These are phyloP conservation scores for Sphinx pinastri DNA, from an alignment of 2,888 invertebrate species.

Conservation along the genomic window DNA sequence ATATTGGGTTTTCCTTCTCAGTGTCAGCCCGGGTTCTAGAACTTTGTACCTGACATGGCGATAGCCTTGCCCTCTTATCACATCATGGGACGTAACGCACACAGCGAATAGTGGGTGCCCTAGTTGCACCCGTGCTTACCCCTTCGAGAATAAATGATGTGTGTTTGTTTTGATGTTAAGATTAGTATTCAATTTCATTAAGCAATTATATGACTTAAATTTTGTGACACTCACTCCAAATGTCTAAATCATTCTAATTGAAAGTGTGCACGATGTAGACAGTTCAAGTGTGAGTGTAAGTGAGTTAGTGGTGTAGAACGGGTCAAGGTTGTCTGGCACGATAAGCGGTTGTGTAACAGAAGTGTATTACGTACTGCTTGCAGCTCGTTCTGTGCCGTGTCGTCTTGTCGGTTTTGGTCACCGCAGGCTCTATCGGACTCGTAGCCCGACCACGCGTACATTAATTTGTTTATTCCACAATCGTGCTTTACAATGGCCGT, in stretches of 20 bases:
- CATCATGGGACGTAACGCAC: too few relatives aligned
- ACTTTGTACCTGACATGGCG: too few relatives aligned
- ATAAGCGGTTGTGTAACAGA: conserved; percentile 69
- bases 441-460: conserved; percentile 34
- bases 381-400: conserved; percentile 46
- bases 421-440: conserved; percentile 37
- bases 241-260: neutral
- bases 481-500: conserved; percentile 22
- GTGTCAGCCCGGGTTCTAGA: too few relatives aligned
- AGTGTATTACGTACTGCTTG: conserved; percentile 41
- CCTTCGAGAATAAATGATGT: too few relatives aligned
- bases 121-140: too few relatives aligned
- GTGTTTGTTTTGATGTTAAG: too few relatives aligned
- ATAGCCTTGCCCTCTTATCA: too few relatives aligned
- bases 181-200: neutral
- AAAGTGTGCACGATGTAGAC: conserved; percentile 37
- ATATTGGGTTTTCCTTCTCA: too few relatives aligned
- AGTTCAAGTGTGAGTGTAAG: conserved; percentile 67
- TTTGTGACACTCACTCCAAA: neutral
- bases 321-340: conserved; percentile 71
- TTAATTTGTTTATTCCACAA: conserved; percentile 33
- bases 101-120: too few relatives aligned
- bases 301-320: conserved; percentile 70
- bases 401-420: conserved; percentile 48
- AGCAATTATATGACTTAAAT: neutral